Percentiles rank a stretch among this genome's conserved stretches.
These are phyloP conservation scores for Stenurella melanura DNA, from an alignment of 2,888 invertebrate species.

Conservation along the genomic window DNA sequence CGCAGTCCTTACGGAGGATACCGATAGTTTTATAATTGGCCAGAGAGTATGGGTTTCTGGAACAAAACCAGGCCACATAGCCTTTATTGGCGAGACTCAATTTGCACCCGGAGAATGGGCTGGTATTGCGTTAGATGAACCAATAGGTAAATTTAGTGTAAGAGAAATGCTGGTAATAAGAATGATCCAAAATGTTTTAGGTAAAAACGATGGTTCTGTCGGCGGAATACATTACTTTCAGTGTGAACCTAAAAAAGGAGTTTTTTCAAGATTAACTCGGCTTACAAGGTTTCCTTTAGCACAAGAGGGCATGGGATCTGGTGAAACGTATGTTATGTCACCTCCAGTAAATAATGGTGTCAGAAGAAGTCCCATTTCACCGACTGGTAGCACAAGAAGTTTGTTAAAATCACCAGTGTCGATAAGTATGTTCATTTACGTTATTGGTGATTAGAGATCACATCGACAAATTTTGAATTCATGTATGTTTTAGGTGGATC, in stretches of 20 bases:
- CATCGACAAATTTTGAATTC: neutral
- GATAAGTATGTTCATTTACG: conserved; percentile 62
- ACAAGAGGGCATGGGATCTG: conserved; percentile 72
- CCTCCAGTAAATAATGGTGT: conserved; percentile 63
- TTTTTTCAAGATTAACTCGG: conserved; percentile 92
- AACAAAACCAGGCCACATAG: conserved; percentile 92
- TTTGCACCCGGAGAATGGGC: conserved; percentile 99
- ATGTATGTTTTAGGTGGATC: conserved; percentile 72
- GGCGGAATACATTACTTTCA: conserved; percentile 95
- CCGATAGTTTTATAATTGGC: conserved; percentile 96
- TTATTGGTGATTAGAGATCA: neutral
- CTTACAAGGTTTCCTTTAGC: conserved; percentile 84
- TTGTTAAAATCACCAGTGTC: conserved; percentile 64
- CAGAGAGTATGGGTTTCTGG: conserved; percentile 96
- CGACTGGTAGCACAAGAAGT: conserved; percentile 67
- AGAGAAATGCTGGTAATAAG: neutral
- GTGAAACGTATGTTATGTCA: conserved; percentile 68
- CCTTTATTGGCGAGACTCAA: conserved; percentile 95
- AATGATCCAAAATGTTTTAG: conserved; percentile 72
- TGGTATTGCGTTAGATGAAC: conserved; percentile 95
- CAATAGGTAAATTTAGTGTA: conserved; percentile 81
- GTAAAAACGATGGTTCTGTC: conserved; percentile 97
- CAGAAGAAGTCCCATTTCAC: conserved; percentile 67
- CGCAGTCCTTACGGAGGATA: conserved; percentile 89
- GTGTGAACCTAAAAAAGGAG: conserved; percentile 93